Conservation (phyloP, 2,113 vertebrate species). For the Clupea harengus region DNA sequence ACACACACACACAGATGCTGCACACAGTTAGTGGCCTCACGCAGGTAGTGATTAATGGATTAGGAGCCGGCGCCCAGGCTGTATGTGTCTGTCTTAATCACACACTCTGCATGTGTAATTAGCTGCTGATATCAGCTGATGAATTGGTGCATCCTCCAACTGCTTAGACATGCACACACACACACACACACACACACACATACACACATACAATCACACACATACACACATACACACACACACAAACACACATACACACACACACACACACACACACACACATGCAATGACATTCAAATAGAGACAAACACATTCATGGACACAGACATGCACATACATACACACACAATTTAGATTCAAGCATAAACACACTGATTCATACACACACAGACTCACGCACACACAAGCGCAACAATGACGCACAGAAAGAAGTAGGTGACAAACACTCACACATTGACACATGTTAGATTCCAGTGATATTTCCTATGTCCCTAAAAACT, state of each 20-base stretch:
- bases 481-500: too few species aligned
- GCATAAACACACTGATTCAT: too few species aligned
- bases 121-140: conserved; percentile 62
- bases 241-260: background rate
- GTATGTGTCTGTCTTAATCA: conserved; percentile 68
- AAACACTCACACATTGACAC: too few species aligned
- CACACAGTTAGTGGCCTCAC: conserved; percentile 14
- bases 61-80: conserved; percentile 45
- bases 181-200: background rate
- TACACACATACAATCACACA: conserved; percentile 39
- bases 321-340: too few species aligned
- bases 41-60: conserved; percentile 67
- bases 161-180: background rate
- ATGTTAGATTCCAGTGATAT: too few species aligned
- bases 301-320: too few species aligned
- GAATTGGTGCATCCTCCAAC: conserved; percentile 46
- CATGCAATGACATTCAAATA: too few species aligned
- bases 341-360: too few species aligned
- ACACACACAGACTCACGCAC: too few species aligned
- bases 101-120: conserved; percentile 69
- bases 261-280: background rate
- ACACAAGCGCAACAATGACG: too few species aligned
- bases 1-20: background rate
- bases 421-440: too few species aligned
- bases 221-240: conserved; percentile 12